Evolutionary conservation across 1,140 invertebrate genomes (phyloP), one percentile per base, ranked within the genome.

Genomic region (Liolophura sinensis): DNA sequence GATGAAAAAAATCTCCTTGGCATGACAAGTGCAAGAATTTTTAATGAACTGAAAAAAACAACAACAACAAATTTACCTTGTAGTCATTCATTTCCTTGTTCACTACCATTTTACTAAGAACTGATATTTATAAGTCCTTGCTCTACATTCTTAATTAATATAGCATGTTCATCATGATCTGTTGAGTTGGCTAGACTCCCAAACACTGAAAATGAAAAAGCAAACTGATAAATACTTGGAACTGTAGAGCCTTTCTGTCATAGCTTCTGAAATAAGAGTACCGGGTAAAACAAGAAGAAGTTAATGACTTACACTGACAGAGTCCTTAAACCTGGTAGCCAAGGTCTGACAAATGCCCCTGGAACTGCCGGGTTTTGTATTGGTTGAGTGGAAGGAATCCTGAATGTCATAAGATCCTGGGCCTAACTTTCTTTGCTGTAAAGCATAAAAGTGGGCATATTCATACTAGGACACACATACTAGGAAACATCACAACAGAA

Each of bases 401-500:
- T 82, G 80, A 48, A 81, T 81, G 58, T 82, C 70, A 65, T 83
- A 82, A 22, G 79, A 80, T 15, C 80, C 80, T 55, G 82, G 82
- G 11, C 77, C 82, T 52, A 83, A 73, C 65, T 82, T 80, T 55
- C 69, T 64, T 66, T 72, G 68, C 81, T 82, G 67, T 57, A 56
- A 66, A 57, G 62, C 50, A 25, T 25, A 62, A 64, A 40, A 49
- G 31, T 40, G 31, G 31, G 18, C 20, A 58, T 6, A 31, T 54
- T 54, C 24, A 54, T 20, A n/a, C n/a, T n/a, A 54, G 12, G 24
- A 54, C 7, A 54, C 3, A 3, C 7, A 12, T 20, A 3, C 12
- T 5, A 4, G 51, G 12, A n/a, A 54, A 12, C 7, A 48, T 56
- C 60, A 62, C 3, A 61, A 57, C 6, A 63, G 63, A 18, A 47